Evolutionary conservation across 2,888 invertebrate genomes (phyloP).

Genomic region (Leptinotarsa peninsularis): DNA sequence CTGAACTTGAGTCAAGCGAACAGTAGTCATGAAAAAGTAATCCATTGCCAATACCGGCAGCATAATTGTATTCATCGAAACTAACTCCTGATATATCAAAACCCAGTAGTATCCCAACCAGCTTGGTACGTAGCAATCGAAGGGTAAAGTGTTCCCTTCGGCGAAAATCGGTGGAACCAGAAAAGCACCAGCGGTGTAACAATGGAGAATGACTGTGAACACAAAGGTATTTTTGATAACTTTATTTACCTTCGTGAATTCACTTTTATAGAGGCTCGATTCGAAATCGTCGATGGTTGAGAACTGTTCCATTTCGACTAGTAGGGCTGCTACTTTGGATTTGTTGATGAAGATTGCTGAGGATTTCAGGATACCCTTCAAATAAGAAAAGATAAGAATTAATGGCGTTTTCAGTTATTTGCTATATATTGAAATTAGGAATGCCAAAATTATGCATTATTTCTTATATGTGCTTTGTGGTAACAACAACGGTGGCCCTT

Average conservation of each 20-base stretch:
- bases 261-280: not conserved
- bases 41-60: conserved; percentile 19
- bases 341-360: conserved; percentile 11
- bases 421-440: too few species aligned
- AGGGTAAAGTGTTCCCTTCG: not conserved
- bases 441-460: too few species aligned
- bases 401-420: not conserved
- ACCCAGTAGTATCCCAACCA: conserved; percentile 11
- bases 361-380: conserved; percentile 6
- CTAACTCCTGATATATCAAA: conserved; percentile 5
- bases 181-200: conserved; percentile 4
- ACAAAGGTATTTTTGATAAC: conserved; percentile 1
- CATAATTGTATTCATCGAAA: conserved; percentile 18
- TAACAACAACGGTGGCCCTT: too few species aligned
- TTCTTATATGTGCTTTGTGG: too few species aligned
- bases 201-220: not conserved
- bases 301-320: not conserved
- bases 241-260: not conserved
- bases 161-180: conserved; percentile 1
- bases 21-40: conserved; percentile 13
- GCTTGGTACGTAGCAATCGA: conserved; percentile 9
- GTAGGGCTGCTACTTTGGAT: not conserved
- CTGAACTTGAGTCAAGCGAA: conserved; percentile 1
- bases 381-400: not conserved
- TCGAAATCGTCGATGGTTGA: not conserved